phyloP scores from a whole-genome alignment of 2,113 vertebrate species.

The Pantherophis guttatus region DNA sequence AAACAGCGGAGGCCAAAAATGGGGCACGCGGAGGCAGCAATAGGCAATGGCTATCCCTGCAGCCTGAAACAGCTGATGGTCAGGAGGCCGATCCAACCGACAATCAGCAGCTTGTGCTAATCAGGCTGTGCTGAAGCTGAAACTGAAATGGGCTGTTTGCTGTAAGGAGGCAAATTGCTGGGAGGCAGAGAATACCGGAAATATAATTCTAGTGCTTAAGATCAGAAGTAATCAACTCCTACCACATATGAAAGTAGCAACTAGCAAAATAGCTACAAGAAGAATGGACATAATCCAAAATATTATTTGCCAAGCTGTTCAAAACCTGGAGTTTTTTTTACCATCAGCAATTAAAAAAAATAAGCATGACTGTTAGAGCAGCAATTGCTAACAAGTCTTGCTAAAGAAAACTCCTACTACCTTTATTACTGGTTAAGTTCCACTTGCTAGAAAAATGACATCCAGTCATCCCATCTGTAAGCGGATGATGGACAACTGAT shows the following conservation, averaged over 20 bases:
- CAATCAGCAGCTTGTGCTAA: too few species aligned
- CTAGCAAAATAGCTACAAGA: not conserved
- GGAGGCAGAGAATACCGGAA: not conserved
- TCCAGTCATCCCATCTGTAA: not conserved
- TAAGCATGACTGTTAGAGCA: fast-evolving
- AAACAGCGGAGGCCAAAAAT: too few species aligned
- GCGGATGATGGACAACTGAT: not conserved
- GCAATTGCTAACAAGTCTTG: not conserved
- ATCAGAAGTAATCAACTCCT: not conserved
- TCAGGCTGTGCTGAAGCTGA: too few species aligned
- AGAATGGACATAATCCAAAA: not conserved
- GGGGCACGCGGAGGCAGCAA: too few species aligned
- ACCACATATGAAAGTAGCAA: not conserved
- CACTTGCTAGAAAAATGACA: not conserved
- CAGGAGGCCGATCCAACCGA: too few species aligned
- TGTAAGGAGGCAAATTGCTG: too few species aligned
- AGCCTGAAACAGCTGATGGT: too few species aligned
- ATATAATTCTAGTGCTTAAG: not conserved
- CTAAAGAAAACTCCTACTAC: not conserved
- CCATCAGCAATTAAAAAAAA: not conserved
- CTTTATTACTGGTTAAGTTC: not conserved
- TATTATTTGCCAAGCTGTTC: not conserved
- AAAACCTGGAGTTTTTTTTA: not conserved
- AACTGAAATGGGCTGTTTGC: too few species aligned
- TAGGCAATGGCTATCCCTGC: too few species aligned